Evolutionary conservation across 2,888 invertebrate genomes (phyloP), one percentile per base, ranked within the genome.

Genomic region (Willowsia nigromaculata): DNA sequence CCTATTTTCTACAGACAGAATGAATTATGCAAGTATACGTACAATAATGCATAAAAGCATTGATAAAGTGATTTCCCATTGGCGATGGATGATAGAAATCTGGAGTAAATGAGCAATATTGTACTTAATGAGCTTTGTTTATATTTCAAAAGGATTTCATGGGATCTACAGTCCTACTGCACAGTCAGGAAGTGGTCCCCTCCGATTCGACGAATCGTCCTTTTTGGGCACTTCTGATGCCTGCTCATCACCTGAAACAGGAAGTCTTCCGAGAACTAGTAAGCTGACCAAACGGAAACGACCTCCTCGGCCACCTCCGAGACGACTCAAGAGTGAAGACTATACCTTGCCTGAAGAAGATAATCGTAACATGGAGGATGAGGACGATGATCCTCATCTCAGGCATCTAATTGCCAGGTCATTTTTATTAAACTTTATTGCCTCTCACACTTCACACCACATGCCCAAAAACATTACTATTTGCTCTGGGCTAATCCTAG

Each of bases 241-340:
- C 86, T 91, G 92, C 88, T 92, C 92, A 81, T 92, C 92, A 76
- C 92, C 92, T 83, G 92, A 92, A 91, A 92, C 92, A 53, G 92
- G 92, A 89, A 91, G 91, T 91, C 91, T 92, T 91, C 92, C 92
- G 85, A 88, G 92, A 89, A 90, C 92, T 82, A 90, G 90, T 76
- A 92, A 92, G 91, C 76, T 92, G 91, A 91, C 91, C 89, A 92
- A 92, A 90, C 88, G 92, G 90, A 92, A 92, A 90, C 85, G 92
- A 87, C 92, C 92, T 82, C 92, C 92, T 76, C 85, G 92, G 83
- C 92, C 92, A 74, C 92, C 92, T 65, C 92, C 92, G 30, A 82
- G 92, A 87, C 88, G 92, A 86, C 92, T 92, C 86, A 92, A 92
- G 83, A 91, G 90, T 88, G 92, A 92, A 89, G 92, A 92, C 88